A percentile compares a stretch with the other conserved stretches of the same genome.
Conservation (phyloP, 2,113 vertebrate genomes). For the Alosa alosa region DNA sequence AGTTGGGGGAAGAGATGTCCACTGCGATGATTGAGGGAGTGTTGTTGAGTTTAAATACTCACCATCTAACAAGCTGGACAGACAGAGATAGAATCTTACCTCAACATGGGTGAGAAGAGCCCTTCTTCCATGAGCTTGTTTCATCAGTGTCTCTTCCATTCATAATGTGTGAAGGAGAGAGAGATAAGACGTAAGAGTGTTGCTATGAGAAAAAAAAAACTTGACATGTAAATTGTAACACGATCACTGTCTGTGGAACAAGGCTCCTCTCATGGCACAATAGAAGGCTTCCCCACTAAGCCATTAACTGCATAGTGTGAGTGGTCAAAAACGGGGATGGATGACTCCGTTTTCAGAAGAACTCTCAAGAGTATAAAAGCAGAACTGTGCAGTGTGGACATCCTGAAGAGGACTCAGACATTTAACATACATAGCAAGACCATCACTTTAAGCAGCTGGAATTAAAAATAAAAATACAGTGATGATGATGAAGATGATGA, state of each 20-base stretch:
- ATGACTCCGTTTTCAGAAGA: neutral
- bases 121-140: neutral
- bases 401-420: neutral
- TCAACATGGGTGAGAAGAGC: neutral
- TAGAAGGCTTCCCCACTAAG: constrained; percentile 37
- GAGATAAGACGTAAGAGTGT: neutral
- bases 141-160: neutral
- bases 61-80: neutral
- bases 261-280: neutral
- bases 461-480: neutral
- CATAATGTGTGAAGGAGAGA: neutral
- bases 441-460: no score
- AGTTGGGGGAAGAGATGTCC: neutral
- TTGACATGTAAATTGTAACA: neutral
- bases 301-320: constrained; percentile 23
- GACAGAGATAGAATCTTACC: neutral
- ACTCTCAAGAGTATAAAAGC: constrained; percentile 1
- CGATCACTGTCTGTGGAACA: neutral
- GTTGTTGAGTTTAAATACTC: neutral
- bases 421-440: no score
- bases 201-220: neutral
- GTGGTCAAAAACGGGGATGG: neutral
- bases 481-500: neutral
- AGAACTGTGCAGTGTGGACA: neutral
- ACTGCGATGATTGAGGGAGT: neutral